Conservation (phyloP, 1,140 invertebrate species). For the Drosophila gunungcola region DNA sequence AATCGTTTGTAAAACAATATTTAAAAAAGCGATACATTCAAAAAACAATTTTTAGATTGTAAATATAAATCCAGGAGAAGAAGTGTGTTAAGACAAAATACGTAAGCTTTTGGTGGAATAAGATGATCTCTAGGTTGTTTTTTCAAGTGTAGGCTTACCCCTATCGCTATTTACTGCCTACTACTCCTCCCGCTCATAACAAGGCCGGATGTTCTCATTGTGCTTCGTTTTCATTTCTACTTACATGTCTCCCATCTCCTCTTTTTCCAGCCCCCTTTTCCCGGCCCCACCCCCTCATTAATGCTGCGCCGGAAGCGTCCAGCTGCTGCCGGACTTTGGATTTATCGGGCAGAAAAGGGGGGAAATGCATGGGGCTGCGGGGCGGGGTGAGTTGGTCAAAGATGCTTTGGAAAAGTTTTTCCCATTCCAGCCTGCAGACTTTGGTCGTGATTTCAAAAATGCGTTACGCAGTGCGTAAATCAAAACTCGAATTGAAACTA, state of each 20-base stretch:
- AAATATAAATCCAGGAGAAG: too few species aligned
- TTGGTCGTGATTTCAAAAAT: conserved; percentile 36
- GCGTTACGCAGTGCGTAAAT: conserved; percentile 50
- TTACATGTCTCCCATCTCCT: conserved; percentile 42
- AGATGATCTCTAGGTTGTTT: not conserved
- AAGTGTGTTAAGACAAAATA: too few species aligned
- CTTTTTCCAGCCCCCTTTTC: conserved; percentile 16
- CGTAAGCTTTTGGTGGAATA: too few species aligned
- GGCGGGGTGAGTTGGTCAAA: conserved; percentile 16
- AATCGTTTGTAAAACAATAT: too few species aligned
- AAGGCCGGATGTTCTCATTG: conserved; percentile 67
- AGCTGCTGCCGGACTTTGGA: conserved; percentile 35
- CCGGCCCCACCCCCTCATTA: conserved; percentile 25
- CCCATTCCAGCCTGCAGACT: conserved; percentile 8
- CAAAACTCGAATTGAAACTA: conserved; percentile 24
- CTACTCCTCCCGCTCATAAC: conserved; percentile 5
- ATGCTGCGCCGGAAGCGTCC: conserved; percentile 47
- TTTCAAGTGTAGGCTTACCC: conserved; percentile 26
- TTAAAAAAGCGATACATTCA: too few species aligned
- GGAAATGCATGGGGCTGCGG: not conserved
- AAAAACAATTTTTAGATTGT: not conserved
- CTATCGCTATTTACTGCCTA: conserved; percentile 20
- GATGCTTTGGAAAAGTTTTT: conserved; percentile 23
- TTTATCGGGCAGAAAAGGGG: conserved; percentile 4
- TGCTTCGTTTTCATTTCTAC: conserved; percentile 65